phyloP scores from a whole-genome alignment of 2,113 vertebrate species.

The Lamprologus speciosus region DNA sequence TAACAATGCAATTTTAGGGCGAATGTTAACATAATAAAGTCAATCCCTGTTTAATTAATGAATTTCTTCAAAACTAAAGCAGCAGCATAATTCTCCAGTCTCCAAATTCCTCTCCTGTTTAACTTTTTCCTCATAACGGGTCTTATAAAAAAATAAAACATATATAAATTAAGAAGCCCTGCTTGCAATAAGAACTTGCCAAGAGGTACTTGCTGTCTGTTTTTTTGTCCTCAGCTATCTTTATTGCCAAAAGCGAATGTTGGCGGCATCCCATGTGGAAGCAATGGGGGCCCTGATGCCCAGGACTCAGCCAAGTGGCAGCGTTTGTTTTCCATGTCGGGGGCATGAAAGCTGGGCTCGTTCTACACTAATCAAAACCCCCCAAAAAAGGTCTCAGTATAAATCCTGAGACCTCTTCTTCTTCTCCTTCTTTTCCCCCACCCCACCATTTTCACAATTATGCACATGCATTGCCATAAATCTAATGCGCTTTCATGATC shows the following conservation, averaged over 20 bases:
- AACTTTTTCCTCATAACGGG: neutral
- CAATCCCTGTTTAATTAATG: neutral
- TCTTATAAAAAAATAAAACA: neutral
- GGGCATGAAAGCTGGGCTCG: constrained; percentile 75
- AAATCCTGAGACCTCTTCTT: constrained; percentile 72
- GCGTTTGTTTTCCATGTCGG: constrained; percentile 73
- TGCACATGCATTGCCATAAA: constrained; percentile 79
- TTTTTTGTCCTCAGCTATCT: constrained; percentile 68
- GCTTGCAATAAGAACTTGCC: constrained; percentile 47
- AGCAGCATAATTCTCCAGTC: neutral
- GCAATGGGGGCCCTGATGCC: constrained; percentile 69
- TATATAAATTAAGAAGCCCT: constrained; percentile 29
- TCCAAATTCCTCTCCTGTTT: neutral
- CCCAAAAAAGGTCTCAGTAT: constrained; percentile 69
- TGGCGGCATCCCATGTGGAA: constrained; percentile 68
- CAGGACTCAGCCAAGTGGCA: constrained; percentile 70
- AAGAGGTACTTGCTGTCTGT: constrained; percentile 55
- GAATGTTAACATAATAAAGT: neutral
- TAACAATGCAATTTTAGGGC: neutral
- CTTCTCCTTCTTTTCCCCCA: constrained; percentile 24
- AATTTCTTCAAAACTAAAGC: neutral
- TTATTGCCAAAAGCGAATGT: constrained; percentile 72
- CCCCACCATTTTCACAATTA: constrained; percentile 71
- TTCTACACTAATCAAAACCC: constrained; percentile 74
- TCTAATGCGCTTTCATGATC: constrained; percentile 90